Conservation (phyloP, 2,797 vertebrate genomes). For the Periophthalmus magnuspinnatus region DNA sequence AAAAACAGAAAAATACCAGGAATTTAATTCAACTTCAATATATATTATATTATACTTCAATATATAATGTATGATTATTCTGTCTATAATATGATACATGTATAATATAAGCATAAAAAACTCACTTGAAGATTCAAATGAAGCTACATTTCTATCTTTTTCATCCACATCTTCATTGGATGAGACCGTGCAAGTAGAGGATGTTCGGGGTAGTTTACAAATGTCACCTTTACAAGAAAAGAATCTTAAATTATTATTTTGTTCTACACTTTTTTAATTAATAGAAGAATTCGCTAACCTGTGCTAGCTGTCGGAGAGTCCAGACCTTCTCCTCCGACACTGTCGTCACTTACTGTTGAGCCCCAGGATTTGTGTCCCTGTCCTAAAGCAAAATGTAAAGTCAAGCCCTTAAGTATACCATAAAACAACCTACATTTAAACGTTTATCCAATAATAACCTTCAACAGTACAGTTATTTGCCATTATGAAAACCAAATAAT, state of each 20-base stretch:
- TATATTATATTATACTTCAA: too few relatives aligned
- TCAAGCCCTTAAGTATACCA: not conserved
- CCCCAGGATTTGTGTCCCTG: constrained; percentile 94
- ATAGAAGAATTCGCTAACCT: constrained; percentile 61
- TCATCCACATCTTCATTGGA: constrained; percentile 85
- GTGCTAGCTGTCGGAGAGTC: constrained; percentile 75
- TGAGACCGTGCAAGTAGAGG: constrained; percentile 85
- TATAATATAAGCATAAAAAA: not conserved
- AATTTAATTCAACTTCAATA: not conserved
- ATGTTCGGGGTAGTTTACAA: constrained; percentile 78
- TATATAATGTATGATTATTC: too few relatives aligned
- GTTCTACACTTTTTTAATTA: too few relatives aligned
- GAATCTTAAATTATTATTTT: not conserved
- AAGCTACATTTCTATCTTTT: constrained; percentile 73
- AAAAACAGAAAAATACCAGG: not conserved
- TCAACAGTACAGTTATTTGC: not conserved
- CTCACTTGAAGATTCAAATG: constrained; percentile 84
- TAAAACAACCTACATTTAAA: not conserved
- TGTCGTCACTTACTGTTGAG: constrained; percentile 81
- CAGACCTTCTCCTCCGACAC: constrained; percentile 70
- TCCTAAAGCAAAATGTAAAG: constrained; percentile 65
- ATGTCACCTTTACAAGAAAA: constrained; percentile 77
- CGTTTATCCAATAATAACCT: not conserved
- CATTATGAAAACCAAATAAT: not conserved
- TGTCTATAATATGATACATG: too few relatives aligned